phyloP scores from a whole-genome alignment of 2,113 vertebrate genomes.

The Protobothrops mucrosquamatus region DNA sequence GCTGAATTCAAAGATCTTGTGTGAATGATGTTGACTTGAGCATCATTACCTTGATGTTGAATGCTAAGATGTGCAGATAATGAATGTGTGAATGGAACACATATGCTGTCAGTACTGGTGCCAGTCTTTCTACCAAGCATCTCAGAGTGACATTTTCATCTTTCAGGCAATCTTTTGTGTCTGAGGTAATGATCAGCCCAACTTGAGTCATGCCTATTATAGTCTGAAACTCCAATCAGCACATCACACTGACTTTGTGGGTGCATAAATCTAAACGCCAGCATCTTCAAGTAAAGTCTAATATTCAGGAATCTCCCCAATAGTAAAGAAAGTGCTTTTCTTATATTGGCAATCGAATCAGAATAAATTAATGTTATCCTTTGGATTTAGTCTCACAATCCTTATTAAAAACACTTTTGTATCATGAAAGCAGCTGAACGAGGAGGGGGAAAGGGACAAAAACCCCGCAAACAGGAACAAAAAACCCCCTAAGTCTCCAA shows the following conservation, averaged over 20 bases:
- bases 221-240: neutral
- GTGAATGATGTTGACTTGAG: neutral
- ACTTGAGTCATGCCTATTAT: neutral
- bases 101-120: neutral
- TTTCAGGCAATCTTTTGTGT: neutral
- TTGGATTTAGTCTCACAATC: neutral
- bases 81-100: neutral
- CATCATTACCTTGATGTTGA: neutral
- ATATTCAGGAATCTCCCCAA: neutral
- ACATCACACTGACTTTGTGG: neutral
- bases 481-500: neutral
- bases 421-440: neutral
- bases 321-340: neutral
- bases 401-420: neutral
- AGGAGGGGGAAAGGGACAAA: neutral
- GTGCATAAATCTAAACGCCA: neutral
- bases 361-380: neutral
- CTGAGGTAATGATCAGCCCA: neutral
- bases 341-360: neutral
- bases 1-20: neutral
- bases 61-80: neutral
- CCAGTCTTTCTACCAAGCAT: neutral
- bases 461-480: neutral
- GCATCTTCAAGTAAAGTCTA: neutral
- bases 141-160: neutral